Evolutionary conservation across 2,113 vertebrate genomes (phyloP), one percentile per base, ranked within the genome.

Genomic region (Microcebus griseorufus): DNA sequence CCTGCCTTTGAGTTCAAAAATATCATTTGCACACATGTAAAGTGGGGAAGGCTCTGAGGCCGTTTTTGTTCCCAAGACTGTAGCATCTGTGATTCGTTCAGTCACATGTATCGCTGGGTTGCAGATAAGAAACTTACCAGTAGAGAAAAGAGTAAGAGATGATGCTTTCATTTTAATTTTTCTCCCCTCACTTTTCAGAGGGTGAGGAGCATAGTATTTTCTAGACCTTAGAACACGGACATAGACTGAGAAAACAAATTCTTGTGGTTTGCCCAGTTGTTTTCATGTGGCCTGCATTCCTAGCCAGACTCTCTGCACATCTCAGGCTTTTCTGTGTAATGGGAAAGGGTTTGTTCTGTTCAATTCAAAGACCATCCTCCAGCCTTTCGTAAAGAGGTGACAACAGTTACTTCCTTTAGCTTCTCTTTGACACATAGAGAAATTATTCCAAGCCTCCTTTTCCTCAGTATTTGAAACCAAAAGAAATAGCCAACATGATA

Each of bases 391-490:
- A 37, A 78, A 96, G 88, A 79, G 45, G 6, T 65, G 65, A 76
- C 23, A 45, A 48, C 32, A 37, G 0, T 93, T 79, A 62, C 60
- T 92, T 96, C 48, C 67, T 72, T 58, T 58, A 85, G 69, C 32
- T 39, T 87, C 73, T 93, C 37, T 96, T 93, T 58, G 27, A 94
- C 32, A n/a, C 8, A 0, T 29, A 73, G 48, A 94, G 45, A 94
- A 83, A 90, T 91, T 79, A 37, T 73, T 78, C 78, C 3, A 89
- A 60, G 72, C 22, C 22, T 75, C 37, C 48, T 80, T 90, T 94
- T 92, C 80, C 82, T 90, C 70, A 27, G 11, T 75, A 85, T 81
- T 84, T 88, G 29, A 96, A 88, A 90, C 67, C 55, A 80, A 92
- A 96, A 80, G 45, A 90, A 90, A 72, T 73, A 34, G 14, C 27